Percentiles rank a stretch among this genome's conserved stretches.
phyloP scores from a whole-genome alignment of 2,888 invertebrate species.

The Athrips mouffetella region DNA sequence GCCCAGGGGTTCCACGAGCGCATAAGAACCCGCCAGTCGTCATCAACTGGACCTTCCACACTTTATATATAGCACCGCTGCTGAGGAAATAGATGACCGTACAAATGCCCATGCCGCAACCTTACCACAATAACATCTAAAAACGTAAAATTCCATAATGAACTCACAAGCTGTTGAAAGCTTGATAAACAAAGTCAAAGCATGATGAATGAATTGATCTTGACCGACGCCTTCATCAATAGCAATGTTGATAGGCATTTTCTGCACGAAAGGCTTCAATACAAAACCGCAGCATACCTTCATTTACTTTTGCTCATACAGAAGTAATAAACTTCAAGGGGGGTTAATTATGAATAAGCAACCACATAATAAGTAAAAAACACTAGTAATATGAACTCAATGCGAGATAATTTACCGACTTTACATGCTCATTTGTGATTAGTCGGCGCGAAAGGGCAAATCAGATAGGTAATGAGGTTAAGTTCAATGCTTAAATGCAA shows the following conservation, averaged over 20 bases:
- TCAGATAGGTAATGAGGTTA: conserved; percentile 79
- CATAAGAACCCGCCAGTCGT: conserved; percentile 56
- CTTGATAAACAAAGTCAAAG: neutral
- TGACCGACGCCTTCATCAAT: conserved; percentile 14
- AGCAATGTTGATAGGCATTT: conserved; percentile 38
- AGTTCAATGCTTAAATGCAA: conserved; percentile 47
- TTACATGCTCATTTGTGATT: conserved; percentile 79
- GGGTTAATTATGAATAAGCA: conserved; percentile 77
- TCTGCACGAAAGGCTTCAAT: conserved; percentile 35
- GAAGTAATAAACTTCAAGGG: conserved; percentile 75
- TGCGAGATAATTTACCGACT: conserved; percentile 76
- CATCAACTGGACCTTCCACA: conserved; percentile 72
- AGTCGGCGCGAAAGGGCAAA: conserved; percentile 78
- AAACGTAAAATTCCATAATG: conserved; percentile 10
- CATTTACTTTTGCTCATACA: conserved; percentile 63
- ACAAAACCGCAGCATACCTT: conserved; percentile 47
- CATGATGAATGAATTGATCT: neutral
- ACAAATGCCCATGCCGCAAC: conserved; percentile 23
- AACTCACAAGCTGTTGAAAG: conserved; percentile 11
- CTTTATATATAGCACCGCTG: conserved; percentile 62
- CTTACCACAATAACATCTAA: neutral
- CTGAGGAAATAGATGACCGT: conserved; percentile 50
- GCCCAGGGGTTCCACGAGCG: conserved; percentile 68
- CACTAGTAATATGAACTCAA: conserved; percentile 68
- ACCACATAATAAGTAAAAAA: conserved; percentile 65